phyloP scores from a whole-genome alignment of 64 coral and sea anemone genomes.

The Platygyra sinensis region DNA sequence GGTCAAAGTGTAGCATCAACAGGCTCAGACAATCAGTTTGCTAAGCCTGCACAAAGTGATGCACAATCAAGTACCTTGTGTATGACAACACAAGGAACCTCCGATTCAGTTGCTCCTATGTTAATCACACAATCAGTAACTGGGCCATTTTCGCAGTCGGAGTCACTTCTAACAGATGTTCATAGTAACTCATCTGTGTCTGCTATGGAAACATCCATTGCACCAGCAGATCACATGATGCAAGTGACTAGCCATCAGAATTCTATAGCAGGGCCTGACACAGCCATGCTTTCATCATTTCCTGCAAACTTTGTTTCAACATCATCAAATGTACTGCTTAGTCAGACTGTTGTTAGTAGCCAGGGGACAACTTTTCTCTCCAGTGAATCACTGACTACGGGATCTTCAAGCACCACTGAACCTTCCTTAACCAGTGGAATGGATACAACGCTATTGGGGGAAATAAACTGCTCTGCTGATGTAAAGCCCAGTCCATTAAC shows the following conservation, averaged over 20 bases:
- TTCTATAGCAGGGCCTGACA: background rate
- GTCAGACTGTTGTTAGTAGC: constrained; percentile 15
- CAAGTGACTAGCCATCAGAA: constrained; percentile 10
- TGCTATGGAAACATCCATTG: constrained; percentile 12
- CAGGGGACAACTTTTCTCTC: constrained; percentile 23
- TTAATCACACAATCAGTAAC: background rate
- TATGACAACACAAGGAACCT: constrained; percentile 15
- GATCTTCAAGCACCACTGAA: background rate
- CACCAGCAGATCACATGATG: background rate
- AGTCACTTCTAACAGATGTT: background rate
- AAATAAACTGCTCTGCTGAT: constrained; percentile 5
- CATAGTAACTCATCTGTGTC: background rate
- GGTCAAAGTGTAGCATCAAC: background rate
- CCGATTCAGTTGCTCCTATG: background rate
- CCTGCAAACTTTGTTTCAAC: constrained; percentile 21
- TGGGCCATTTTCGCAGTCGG: background rate
- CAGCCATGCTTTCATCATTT: background rate
- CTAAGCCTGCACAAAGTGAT: background rate
- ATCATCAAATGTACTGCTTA: background rate
- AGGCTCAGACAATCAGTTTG: background rate
- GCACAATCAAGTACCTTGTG: constrained; percentile 6
- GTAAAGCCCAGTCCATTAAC: background rate
- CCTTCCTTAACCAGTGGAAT: background rate
- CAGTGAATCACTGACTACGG: background rate
- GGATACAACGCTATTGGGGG: background rate